Evolutionary conservation across 1,140 invertebrate species (phyloP), one percentile per base, ranked within the genome.

Genomic region (Onthophagus taurus): DNA sequence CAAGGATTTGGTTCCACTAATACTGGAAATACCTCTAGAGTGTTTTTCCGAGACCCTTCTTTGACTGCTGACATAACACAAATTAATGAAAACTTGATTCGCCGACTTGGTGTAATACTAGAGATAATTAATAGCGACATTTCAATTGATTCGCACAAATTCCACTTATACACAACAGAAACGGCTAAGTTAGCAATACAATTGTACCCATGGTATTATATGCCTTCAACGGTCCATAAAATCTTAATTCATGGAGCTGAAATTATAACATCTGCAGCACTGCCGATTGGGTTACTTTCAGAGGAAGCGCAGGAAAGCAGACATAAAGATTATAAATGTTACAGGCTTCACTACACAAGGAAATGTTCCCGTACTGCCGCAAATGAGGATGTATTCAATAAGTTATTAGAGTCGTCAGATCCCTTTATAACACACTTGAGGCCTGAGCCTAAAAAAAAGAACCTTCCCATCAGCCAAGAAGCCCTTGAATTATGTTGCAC

Each of bases 221-320:
- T 26, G 24, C 24, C 24, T 26, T 26, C 24, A 26, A 26, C 24
- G 24, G 24, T 26, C 7, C 24, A 26, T 26, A 26, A 26, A n/a
- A 26, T 26, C n/a, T 26, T 26, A n/a, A 26, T 26, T 26, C 24
- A 26, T 26, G 24, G 24, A 26, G 24, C 24, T 26, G 24, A 26
- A 26, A 26, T 26, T 26, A n/a, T 26, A 26, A 26, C 7, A 26
- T 26, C 24, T 7, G 24, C 24, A 26, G n/a, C 24, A 26, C 24
- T 26, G 24, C 24, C 7, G 24, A 26, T 26, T 26, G 24, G 24
- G 24, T 26, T 26, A 26, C n/a, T 26, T 26, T n/a, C n/a, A n/a
- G n/a, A n/a, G n/a, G n/a, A n/a, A n/a, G n/a, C n/a, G n/a, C n/a
- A n/a, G n/a, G n/a, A 26, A 26, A 26, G 24, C n/a, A 26, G 24